These are phyloP conservation scores for Eudorcas thomsonii DNA, from an alignment of 2,113 vertebrate species.

Conservation along the genomic window DNA sequence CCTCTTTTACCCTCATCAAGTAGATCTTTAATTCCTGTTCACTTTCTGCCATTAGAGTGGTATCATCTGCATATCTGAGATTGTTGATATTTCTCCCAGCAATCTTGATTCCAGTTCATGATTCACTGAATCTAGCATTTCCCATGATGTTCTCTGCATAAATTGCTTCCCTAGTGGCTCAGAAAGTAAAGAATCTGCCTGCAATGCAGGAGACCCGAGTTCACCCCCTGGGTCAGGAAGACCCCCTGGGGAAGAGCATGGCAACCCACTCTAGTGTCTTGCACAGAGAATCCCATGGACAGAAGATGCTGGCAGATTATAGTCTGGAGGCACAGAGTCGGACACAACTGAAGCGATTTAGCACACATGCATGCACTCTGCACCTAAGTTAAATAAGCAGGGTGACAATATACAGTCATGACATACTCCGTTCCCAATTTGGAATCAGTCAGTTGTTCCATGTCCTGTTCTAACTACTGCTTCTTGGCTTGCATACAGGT, in stretches of 20 bases:
- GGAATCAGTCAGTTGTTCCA: neutral
- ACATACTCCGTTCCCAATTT: neutral
- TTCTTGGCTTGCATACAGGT: neutral
- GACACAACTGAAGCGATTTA: neutral
- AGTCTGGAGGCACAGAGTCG: accelerated
- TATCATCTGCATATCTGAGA: neutral
- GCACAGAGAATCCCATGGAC: neutral
- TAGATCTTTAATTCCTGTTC: neutral
- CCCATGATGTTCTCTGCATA: neutral
- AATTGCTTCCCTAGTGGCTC: neutral
- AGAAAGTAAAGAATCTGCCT: neutral
- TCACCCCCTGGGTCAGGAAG: neutral
- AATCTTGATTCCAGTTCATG: neutral
- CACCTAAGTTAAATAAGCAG: neutral
- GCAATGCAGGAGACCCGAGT: neutral
- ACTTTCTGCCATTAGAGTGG: neutral
- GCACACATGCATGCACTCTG: neutral
- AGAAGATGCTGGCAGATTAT: neutral
- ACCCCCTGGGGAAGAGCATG: neutral
- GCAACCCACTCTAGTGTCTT: neutral
- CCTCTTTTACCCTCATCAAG: neutral
- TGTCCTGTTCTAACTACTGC: neutral
- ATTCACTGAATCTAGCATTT: neutral
- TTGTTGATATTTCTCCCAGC: neutral
- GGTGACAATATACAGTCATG: neutral